Conservation (phyloP, 2,888 invertebrate genomes). For the Scaptomyza cyrtandrae region DNA sequence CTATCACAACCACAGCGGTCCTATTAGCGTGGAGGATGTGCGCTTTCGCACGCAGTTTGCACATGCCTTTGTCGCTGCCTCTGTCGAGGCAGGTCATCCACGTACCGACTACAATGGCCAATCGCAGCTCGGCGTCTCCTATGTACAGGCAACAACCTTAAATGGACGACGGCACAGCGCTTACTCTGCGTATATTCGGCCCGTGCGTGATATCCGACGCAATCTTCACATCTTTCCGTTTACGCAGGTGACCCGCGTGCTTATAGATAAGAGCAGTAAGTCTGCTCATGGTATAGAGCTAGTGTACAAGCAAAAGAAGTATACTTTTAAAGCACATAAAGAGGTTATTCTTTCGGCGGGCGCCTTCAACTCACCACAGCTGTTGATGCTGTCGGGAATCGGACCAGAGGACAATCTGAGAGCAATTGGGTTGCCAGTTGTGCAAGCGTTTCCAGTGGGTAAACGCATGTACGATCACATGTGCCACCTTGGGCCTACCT, state of each 20-base stretch:
- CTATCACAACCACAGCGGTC: constrained; percentile 88
- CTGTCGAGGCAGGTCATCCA: constrained; percentile 87
- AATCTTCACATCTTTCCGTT: constrained; percentile 89
- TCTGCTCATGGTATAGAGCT: constrained; percentile 89
- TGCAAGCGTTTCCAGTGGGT: constrained; percentile 89
- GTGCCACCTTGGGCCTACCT: constrained; percentile 84
- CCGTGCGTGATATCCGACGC: constrained; percentile 83
- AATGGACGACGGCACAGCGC: constrained; percentile 88
- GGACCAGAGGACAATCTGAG: constrained; percentile 86
- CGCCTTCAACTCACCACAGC: constrained; percentile 94
- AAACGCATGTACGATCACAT: constrained; percentile 87
- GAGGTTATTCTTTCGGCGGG: constrained; percentile 96
- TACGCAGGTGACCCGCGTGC: constrained; percentile 87
- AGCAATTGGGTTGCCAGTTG: constrained; percentile 86
- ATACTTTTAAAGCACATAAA: constrained; percentile 86
- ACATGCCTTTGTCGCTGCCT: constrained; percentile 87
- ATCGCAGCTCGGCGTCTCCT: constrained; percentile 87
- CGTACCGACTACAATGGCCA: constrained; percentile 89
- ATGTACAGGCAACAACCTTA: constrained; percentile 87
- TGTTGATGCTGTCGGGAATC: constrained; percentile 94
- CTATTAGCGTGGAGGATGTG: constrained; percentile 87
- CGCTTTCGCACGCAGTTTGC: constrained; percentile 86
- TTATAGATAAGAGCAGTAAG: constrained; percentile 87
- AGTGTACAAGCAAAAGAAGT: constrained; percentile 85
- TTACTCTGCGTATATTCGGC: constrained; percentile 88